Percentiles rank a stretch among this genome's conserved stretches.
phyloP scores from a whole-genome alignment of 2,888 invertebrate genomes.

The Caenorhabditis becei region DNA sequence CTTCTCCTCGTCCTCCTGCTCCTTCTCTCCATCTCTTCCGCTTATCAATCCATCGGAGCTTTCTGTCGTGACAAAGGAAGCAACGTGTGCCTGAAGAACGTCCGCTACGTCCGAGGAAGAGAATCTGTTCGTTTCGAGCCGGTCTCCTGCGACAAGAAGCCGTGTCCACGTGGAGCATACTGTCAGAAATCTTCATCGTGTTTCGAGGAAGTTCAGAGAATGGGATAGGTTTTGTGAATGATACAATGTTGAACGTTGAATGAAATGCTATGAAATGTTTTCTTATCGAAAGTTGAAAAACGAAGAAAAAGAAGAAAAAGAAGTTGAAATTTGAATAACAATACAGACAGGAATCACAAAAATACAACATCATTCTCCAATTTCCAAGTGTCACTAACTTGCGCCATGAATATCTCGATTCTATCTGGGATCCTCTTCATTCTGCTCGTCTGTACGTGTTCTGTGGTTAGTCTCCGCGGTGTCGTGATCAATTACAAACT shows the following conservation, averaged over 20 bases:
- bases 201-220: neutral
- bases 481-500: neutral
- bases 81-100: constrained; percentile 3
- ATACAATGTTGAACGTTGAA: constrained; percentile 25
- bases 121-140: neutral
- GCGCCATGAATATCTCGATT: no score
- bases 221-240: neutral
- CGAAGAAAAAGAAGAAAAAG: no score
- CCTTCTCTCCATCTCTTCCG: neutral
- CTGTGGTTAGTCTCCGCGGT: neutral
- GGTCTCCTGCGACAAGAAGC: neutral
- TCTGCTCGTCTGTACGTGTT: no score
- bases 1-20: neutral
- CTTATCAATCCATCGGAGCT: neutral
- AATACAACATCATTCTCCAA: no score
- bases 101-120: neutral
- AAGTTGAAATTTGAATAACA: no score
- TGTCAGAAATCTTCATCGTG: neutral
- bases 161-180: neutral
- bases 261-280: neutral
- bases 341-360: no score
- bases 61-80: neutral
- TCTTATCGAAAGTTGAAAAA: neutral
- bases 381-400: no score
- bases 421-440: no score